Conservation (phyloP, 2,113 vertebrate species). For the Channa argus region DNA sequence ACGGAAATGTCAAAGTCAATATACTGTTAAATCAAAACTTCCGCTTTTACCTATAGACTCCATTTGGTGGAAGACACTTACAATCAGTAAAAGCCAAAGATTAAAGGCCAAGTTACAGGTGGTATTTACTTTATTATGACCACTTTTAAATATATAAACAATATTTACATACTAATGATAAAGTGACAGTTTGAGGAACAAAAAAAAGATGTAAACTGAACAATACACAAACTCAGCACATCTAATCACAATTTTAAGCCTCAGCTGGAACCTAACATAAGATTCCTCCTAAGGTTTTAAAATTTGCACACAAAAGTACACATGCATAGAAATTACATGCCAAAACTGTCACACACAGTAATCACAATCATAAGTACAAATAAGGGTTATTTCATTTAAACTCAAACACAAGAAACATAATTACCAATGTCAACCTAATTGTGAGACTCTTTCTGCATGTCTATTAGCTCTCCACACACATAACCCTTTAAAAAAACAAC, state of each 20-base stretch:
- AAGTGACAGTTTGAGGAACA: constrained; percentile 38
- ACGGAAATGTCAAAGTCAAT: constrained; percentile 45
- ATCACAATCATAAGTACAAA: constrained; percentile 64
- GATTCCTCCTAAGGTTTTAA: constrained; percentile 40
- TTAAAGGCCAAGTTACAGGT: constrained; percentile 21
- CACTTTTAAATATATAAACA: constrained; percentile 76
- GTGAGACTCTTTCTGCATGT: neutral
- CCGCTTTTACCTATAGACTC: neutral
- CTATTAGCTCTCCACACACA: constrained; percentile 16
- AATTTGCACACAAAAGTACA: constrained; percentile 59
- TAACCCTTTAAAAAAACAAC: constrained; percentile 26
- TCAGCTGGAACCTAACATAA: constrained; percentile 6
- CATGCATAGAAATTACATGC: constrained; percentile 63
- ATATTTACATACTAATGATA: constrained; percentile 74
- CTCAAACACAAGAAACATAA: constrained; percentile 49
- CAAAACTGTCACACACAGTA: constrained; percentile 44
- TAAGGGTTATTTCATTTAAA: constrained; percentile 21
- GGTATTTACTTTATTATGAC: constrained; percentile 70
- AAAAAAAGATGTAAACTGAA: constrained; percentile 64
- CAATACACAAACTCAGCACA: constrained; percentile 60
- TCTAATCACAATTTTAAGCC: constrained; percentile 61
- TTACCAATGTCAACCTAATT: constrained; percentile 3
- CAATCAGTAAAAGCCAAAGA: neutral
- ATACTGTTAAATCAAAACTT: constrained; percentile 8
- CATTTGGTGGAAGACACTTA: neutral